phyloP scores from a whole-genome alignment of 2,797 vertebrate species.

The Cryptoblepharus egeriae region DNA sequence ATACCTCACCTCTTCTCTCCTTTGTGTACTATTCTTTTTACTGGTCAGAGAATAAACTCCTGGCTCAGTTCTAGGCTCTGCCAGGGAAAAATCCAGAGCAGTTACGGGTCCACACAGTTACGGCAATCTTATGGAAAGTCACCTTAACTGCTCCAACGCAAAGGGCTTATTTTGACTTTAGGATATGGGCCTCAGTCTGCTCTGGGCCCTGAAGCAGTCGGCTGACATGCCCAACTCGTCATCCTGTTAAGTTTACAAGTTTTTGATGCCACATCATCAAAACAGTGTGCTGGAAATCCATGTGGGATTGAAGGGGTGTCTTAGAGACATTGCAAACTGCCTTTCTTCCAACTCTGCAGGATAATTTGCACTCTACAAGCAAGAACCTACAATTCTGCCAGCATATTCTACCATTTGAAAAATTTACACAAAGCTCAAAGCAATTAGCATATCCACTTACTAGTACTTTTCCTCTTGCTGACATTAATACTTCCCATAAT shows the following conservation, averaged over 20 bases:
- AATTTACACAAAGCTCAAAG: background rate
- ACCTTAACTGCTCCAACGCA: too few species aligned
- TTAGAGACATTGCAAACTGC: background rate
- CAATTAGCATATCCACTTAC: background rate
- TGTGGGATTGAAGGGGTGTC: background rate
- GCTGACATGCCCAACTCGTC: background rate
- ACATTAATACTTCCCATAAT: background rate
- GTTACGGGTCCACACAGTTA: too few species aligned
- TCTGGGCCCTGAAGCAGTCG: background rate
- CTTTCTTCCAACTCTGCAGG: background rate
- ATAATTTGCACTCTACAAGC: background rate
- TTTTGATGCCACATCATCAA: background rate
- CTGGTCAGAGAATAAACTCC: background rate
- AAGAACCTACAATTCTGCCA: background rate
- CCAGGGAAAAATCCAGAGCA: too few species aligned
- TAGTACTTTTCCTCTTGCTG: too few species aligned
- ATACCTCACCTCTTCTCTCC: background rate
- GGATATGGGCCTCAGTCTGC: background rate
- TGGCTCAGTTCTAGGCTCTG: background rate
- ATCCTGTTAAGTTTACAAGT: background rate
- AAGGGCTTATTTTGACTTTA: too few species aligned
- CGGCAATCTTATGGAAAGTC: too few species aligned
- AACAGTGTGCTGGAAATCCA: background rate
- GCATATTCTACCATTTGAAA: background rate
- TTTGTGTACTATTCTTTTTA: background rate